Evolutionary conservation across 1,140 invertebrate species (phyloP).

Genomic region (Apocrypta bakeri): DNA sequence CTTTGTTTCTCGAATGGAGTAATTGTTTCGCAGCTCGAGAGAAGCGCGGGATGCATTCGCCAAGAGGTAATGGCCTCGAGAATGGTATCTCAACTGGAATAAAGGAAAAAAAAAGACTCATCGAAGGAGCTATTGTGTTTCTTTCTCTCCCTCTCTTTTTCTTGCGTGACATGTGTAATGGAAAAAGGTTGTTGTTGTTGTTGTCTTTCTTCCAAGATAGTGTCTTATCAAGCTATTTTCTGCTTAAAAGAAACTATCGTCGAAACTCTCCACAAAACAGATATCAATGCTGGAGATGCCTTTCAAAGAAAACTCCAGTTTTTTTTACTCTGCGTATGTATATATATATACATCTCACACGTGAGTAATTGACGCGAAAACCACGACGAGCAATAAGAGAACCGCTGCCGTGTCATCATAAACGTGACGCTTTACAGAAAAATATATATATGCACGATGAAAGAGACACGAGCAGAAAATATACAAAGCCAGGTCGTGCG

Average conservation of each 20-base stretch:
- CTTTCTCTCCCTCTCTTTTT: not conserved
- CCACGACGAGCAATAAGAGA: not conserved
- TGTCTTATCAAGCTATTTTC: not conserved
- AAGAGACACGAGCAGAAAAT: not conserved
- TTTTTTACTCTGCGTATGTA: too few relatives aligned
- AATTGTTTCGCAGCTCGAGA: not conserved
- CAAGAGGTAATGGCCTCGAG: not conserved
- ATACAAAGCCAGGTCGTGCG: not conserved
- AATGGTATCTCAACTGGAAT: not conserved
- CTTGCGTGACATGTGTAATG: not conserved
- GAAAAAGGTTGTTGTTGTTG: constrained; percentile 9
- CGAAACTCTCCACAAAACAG: not conserved
- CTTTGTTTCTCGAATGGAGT: constrained; percentile 4
- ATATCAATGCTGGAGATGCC: not conserved
- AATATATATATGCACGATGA: not conserved
- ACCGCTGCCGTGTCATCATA: too few relatives aligned
- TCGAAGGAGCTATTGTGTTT: constrained; percentile 12
- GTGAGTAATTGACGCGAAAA: too few relatives aligned
- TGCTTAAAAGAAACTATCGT: not conserved
- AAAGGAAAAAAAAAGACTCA: not conserved
- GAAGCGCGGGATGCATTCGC: not conserved
- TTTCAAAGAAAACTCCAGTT: too few relatives aligned
- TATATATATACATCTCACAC: too few relatives aligned
- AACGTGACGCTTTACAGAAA: not conserved
- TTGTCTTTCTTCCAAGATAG: not conserved